Conservation (phyloP, 2,113 vertebrate genomes). For the Fregetta grallaria region DNA sequence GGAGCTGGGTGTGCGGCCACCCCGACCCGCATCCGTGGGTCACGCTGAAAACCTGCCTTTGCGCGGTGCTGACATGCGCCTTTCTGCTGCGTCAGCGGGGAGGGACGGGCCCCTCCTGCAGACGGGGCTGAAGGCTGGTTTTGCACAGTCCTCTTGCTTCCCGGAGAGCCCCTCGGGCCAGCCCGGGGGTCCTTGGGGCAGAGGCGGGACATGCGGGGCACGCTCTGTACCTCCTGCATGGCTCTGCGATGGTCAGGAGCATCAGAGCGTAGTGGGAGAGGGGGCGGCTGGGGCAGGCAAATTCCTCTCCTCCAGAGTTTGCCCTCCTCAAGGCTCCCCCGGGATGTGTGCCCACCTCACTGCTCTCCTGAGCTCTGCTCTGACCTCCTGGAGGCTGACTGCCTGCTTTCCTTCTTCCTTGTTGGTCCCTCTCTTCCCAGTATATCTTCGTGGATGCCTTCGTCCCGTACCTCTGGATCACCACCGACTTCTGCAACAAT, state of each 20-base stretch:
- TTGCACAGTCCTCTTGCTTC: background rate
- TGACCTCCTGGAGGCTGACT: background rate
- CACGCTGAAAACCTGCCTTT: background rate
- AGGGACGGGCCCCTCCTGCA: accelerated
- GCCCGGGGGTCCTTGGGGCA: background rate
- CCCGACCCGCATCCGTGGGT: accelerated
- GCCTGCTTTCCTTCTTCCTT: background rate
- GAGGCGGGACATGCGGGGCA: accelerated
- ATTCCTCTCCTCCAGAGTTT: background rate
- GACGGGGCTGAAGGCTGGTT: accelerated
- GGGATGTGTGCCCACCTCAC: accelerated
- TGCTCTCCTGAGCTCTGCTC: background rate
- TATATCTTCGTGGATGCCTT: constrained; percentile 93
- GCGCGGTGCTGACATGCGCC: background rate
- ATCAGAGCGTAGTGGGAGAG: accelerated
- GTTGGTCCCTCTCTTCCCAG: constrained; percentile 63
- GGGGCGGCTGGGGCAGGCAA: background rate
- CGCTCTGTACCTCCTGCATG: accelerated
- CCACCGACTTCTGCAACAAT: constrained; percentile 88
- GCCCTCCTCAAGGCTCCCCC: background rate
- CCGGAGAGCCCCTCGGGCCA: background rate
- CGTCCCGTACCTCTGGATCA: constrained; percentile 91
- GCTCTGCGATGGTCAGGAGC: background rate
- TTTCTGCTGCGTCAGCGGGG: background rate
- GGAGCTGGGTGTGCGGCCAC: background rate